phyloP scores from a whole-genome alignment of 2,888 invertebrate genomes.

The Hirtodrosophila alboralis region DNA sequence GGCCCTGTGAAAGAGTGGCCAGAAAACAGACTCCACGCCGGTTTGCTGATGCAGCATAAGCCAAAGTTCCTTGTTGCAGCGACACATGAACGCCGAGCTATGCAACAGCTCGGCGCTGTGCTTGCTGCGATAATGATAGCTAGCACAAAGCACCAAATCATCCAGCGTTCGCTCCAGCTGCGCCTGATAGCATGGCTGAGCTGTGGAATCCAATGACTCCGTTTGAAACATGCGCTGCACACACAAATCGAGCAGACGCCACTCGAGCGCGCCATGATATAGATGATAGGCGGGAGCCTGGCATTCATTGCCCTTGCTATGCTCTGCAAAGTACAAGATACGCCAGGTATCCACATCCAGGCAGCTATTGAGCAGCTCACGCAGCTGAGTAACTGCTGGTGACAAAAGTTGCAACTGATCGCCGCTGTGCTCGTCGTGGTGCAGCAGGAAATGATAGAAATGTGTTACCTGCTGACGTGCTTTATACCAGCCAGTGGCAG shows the following conservation, averaged over 20 bases:
- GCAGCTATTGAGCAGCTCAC: constrained; percentile 70
- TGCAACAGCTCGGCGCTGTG: constrained; percentile 83
- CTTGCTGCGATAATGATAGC: constrained; percentile 78
- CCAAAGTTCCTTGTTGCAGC: constrained; percentile 87
- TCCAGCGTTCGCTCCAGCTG: constrained; percentile 72
- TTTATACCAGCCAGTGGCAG: constrained; percentile 52
- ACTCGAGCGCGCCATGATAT: constrained; percentile 83
- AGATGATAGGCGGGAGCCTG: constrained; percentile 82
- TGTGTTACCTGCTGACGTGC: constrained; percentile 77
- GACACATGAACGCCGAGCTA: constrained; percentile 86
- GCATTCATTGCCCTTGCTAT: constrained; percentile 80
- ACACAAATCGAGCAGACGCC: constrained; percentile 82
- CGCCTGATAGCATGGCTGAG: constrained; percentile 10
- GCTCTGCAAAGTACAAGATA: constrained; percentile 76
- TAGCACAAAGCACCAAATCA: constrained; percentile 71
- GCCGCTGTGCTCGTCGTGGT: constrained; percentile 37
- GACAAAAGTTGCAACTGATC: constrained; percentile 47
- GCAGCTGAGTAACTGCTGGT: constrained; percentile 56
- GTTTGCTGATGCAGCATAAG: constrained; percentile 83
- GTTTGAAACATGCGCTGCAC: constrained; percentile 49
- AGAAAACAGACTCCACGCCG: constrained; percentile 80
- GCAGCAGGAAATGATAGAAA: constrained; percentile 72
- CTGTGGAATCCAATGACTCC: neutral
- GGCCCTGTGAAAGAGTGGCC: constrained; percentile 84
- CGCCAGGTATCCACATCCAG: constrained; percentile 71